Conservation (phyloP, 2,113 vertebrate species). For the Dromaius novaehollandiae region DNA sequence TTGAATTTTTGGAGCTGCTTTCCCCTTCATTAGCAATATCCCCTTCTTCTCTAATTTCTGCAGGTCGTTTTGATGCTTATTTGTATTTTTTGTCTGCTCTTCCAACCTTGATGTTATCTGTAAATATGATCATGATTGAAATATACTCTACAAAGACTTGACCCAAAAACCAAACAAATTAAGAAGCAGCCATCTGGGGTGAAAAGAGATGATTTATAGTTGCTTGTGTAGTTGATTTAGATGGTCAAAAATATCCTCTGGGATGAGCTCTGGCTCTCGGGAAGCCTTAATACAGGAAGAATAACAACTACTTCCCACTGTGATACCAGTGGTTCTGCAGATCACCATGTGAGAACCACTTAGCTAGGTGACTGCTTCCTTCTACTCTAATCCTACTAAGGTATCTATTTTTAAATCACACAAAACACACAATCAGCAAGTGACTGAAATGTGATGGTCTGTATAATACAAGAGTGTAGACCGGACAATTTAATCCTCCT, state of each 20-base stretch:
- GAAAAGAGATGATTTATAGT: constrained; percentile 1
- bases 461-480: not conserved
- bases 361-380: not conserved
- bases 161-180: constrained; percentile 31
- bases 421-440: not conserved
- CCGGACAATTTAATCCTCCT: not conserved
- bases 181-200: constrained; percentile 50
- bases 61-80: constrained; percentile 9
- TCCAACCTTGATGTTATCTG: not conserved
- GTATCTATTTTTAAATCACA: not conserved
- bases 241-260: not conserved
- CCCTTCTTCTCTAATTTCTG: constrained; percentile 46
- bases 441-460: not conserved
- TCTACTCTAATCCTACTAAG: not conserved
- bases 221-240: not conserved
- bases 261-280: not conserved
- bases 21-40: constrained; percentile 3
- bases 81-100: not conserved
- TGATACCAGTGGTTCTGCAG: not conserved
- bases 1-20: not conserved
- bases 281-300: not conserved
- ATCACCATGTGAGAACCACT: not conserved
- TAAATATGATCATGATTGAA: constrained; percentile 4
- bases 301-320: not conserved
- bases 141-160: not conserved